Evolutionary conservation across 1,140 invertebrate genomes (phyloP), one percentile per base, ranked within the genome.

Genomic region (Drosophila ogumai): DNA sequence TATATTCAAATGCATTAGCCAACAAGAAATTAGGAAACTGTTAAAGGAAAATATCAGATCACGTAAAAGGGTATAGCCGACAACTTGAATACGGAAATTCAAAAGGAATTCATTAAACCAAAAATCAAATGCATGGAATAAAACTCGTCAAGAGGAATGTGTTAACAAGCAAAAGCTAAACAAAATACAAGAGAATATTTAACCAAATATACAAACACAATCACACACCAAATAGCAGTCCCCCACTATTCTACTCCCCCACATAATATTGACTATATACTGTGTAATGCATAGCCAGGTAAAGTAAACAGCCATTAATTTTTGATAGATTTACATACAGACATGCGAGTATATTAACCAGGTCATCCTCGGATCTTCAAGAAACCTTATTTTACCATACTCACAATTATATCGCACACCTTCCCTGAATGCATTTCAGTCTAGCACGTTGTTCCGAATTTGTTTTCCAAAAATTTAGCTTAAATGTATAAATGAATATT

Each of bases 121-220:
- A 65, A 88, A 88, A 66, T 61, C 76, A 74, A 84, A 85, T 84
- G 79, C 79, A 82, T 86, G 85, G 79, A 86, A 86, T 85, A 75
- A 78, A 85, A 90, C 85, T 90, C 85, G 85, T 90, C 85, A 90
- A 90, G 85, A 90, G 85, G 86, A 90, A 90, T 90, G 85, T 90
- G 85, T 90, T 90, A 90, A 85, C 81, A 88, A 90, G 71, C 56
- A 68, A 87, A 82, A 78, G 68, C 67, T 58, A 90, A 88, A 69
- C 60, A 71, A 73, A 81, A 55, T 22, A 52, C 46, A 71, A 75
- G 60, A 77, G 22, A 66, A 77, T 85, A 85, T 84, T 73, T 76
- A 88, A 82, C 55, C 64, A 68, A 63, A 79, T 56, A 64, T 75
- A 78, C 81, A 88, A 47, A 72, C 65, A 50, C 56, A 61, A 84